A percentile compares a stretch with the other conserved stretches of the same genome.
These are phyloP conservation scores for Entomobrya multifasciata DNA, from an alignment of 2,888 invertebrate species.

Conservation along the genomic window DNA sequence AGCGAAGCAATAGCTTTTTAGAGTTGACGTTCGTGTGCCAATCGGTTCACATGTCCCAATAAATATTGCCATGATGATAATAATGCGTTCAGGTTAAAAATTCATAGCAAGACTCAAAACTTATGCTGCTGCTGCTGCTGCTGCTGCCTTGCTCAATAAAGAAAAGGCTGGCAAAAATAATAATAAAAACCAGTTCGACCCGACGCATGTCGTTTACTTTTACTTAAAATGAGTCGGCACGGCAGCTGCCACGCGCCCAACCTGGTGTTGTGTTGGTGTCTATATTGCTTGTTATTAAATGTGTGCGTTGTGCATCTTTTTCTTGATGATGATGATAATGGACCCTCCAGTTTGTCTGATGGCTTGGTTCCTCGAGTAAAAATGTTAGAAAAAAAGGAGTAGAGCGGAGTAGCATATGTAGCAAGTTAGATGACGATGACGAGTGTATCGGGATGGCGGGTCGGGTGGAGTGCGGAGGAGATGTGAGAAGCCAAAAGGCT, in stretches of 20 bases:
- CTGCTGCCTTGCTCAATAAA: conserved; percentile 28
- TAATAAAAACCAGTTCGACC: conserved; percentile 61
- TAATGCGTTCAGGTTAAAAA: conserved; percentile 21
- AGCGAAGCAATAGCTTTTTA: too few relatives aligned
- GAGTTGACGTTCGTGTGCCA: too few relatives aligned
- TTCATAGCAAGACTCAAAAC: too few relatives aligned
- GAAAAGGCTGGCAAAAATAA: background rate
- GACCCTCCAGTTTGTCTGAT: conserved; percentile 33
- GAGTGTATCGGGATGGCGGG: background rate
- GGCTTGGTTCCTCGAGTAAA: too few relatives aligned
- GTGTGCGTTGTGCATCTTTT: conserved; percentile 18
- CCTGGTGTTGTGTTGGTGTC: too few relatives aligned
- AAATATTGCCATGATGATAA: conserved; percentile 19
- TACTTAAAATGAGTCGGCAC: conserved; percentile 62
- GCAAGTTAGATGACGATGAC: too few relatives aligned
- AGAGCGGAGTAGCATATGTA: too few relatives aligned
- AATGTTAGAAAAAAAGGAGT: too few relatives aligned
- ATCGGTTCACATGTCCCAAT: too few relatives aligned
- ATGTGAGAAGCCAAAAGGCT: too few relatives aligned
- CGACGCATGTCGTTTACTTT: conserved; percentile 59
- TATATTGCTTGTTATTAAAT: conserved; percentile 43
- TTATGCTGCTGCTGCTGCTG: too few relatives aligned
- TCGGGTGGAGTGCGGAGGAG: too few relatives aligned
- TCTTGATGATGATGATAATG: background rate
- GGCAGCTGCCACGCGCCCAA: conserved; percentile 76